Percentiles rank a stretch among this genome's conserved stretches.
Conservation (phyloP, 2,888 invertebrate species). For the Acronicta aceris region DNA sequence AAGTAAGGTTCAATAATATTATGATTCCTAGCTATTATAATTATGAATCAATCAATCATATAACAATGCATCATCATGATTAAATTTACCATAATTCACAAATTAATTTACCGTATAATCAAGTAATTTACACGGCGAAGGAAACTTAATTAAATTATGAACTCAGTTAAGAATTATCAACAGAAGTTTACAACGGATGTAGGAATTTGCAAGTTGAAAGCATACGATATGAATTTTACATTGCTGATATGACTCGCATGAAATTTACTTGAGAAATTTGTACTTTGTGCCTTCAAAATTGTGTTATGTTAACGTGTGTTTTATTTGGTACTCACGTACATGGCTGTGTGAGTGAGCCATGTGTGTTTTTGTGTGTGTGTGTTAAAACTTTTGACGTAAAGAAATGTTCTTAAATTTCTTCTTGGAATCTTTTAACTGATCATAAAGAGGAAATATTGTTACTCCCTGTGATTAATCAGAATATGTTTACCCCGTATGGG, state of each 20-base stretch:
- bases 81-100: slow-evolving; percentile 10
- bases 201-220: slow-evolving; percentile 25
- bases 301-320: slow-evolving; percentile 4
- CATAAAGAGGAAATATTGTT: no score
- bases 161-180: slow-evolving; percentile 15
- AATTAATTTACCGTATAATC: slow-evolving; percentile 23
- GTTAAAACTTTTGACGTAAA: neutral
- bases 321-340: neutral
- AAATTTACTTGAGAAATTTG: slow-evolving; percentile 16
- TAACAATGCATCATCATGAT: slow-evolving; percentile 13
- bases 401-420: no score
- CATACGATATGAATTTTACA: slow-evolving; percentile 35
- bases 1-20: no score
- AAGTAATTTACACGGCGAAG: slow-evolving; percentile 18
- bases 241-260: slow-evolving; percentile 10
- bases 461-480: no score
- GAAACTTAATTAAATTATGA: slow-evolving; percentile 41
- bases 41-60: neutral
- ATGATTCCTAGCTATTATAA: no score
- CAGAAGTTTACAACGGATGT: slow-evolving; percentile 20
- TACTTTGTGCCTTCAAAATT: slow-evolving; percentile 7
- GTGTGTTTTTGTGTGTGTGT: no score
- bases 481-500: no score
- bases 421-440: no score
- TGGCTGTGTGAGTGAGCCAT: neutral